phyloP scores from a whole-genome alignment of 2,113 vertebrate genomes.

The Salvelinus fontinalis region DNA sequence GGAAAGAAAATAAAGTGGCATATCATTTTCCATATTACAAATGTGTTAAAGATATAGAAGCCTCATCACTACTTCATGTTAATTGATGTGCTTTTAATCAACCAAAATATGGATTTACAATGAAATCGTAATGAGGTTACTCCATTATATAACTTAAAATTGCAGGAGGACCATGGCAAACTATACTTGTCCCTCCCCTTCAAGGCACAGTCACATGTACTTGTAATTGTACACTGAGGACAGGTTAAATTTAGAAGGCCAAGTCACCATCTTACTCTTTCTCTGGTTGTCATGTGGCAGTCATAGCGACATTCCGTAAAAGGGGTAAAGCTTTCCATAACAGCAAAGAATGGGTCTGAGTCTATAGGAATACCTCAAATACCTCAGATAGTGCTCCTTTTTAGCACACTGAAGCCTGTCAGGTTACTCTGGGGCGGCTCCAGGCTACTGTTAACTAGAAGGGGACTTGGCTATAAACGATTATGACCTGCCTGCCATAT shows the following conservation, averaged over 20 bases:
- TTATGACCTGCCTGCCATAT: conserved; percentile 7
- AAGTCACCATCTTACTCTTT: conserved; percentile 1
- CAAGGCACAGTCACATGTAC: neutral
- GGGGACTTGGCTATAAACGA: neutral
- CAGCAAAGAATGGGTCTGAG: neutral
- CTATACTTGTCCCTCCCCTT: neutral
- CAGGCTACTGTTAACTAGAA: conserved; percentile 1
- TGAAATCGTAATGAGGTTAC: neutral
- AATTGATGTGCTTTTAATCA: no score
- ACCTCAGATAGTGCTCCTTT: neutral
- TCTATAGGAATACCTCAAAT: neutral
- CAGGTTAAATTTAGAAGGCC: conserved; percentile 6
- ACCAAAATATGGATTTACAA: no score
- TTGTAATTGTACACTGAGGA: neutral
- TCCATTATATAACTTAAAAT: neutral
- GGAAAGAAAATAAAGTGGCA: no score
- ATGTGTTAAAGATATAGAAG: no score
- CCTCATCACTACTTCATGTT: no score
- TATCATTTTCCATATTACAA: no score
- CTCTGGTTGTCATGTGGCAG: neutral
- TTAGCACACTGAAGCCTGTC: neutral
- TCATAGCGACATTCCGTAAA: neutral
- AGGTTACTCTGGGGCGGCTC: neutral
- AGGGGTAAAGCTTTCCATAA: neutral
- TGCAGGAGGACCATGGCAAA: neutral